A percentile compares a stretch with the other conserved stretches of the same genome.
Conservation (phyloP, 1,140 invertebrate species). For the Musca vetustissima region DNA sequence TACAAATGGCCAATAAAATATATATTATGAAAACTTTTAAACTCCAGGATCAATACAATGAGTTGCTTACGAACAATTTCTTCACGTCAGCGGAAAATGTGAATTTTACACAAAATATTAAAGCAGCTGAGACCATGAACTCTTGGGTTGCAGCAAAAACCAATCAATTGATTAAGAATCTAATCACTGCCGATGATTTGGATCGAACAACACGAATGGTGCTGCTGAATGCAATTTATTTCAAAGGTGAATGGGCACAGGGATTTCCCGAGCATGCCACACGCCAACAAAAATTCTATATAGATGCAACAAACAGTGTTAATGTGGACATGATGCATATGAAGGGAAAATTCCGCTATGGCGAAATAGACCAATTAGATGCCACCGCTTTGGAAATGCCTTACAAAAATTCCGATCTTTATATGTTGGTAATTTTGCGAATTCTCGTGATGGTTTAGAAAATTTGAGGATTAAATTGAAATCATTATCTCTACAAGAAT, state of each 20-base stretch:
- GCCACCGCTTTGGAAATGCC: constrained; percentile 43
- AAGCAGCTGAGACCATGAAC: constrained; percentile 59
- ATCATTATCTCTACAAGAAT: constrained; percentile 39
- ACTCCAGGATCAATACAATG: constrained; percentile 34
- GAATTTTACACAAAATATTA: constrained; percentile 53
- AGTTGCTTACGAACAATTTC: constrained; percentile 40
- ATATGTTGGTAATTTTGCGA: constrained; percentile 63
- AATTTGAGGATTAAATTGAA: constrained; percentile 57
- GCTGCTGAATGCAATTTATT: constrained; percentile 69
- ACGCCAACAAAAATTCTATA: constrained; percentile 36
- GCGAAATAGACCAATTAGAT: constrained; percentile 35
- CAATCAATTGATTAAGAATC: constrained; percentile 61
- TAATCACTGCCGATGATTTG: constrained; percentile 55
- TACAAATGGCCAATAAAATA: constrained; percentile 49
- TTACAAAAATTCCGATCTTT: constrained; percentile 59
- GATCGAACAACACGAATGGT: constrained; percentile 55
- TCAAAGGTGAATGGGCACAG: constrained; percentile 54
- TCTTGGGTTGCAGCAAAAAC: constrained; percentile 63
- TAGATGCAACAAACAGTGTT: constrained; percentile 33
- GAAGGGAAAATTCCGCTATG: constrained; percentile 40
- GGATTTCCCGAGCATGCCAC: constrained; percentile 36
- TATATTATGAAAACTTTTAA: constrained; percentile 39
- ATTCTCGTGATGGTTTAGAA: constrained; percentile 56
- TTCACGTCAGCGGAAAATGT: constrained; percentile 51
- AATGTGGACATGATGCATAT: constrained; percentile 61